These are phyloP conservation scores for Felis chaus DNA, from an alignment of 2,113 vertebrate species.

Conservation along the genomic window DNA sequence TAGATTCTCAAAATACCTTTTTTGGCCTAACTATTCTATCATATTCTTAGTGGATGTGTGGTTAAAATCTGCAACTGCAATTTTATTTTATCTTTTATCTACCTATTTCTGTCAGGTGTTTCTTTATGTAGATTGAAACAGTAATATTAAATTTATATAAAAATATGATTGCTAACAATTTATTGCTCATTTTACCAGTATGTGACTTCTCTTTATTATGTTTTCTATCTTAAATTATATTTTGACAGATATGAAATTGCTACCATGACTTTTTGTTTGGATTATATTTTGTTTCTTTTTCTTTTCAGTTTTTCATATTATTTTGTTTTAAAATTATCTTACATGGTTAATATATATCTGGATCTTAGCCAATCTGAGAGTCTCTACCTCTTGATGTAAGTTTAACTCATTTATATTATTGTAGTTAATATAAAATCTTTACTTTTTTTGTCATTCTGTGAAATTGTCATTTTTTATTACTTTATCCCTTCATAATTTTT, in stretches of 20 bases:
- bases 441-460: background rate
- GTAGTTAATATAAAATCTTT: background rate
- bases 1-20: background rate
- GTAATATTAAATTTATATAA: background rate
- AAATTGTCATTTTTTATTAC: background rate
- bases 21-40: background rate
- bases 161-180: background rate
- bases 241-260: background rate
- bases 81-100: constrained; percentile 19
- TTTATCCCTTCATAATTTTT: background rate
- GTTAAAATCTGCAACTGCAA: background rate
- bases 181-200: constrained; percentile 1
- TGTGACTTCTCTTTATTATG: background rate
- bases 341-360: background rate
- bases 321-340: constrained; percentile 18
- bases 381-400: background rate
- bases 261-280: background rate
- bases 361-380: background rate
- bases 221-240: background rate
- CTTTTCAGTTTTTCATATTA: background rate
- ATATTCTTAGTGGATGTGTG: background rate
- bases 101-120: background rate
- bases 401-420: constrained; percentile 4
- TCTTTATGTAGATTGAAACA: background rate
- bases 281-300: background rate